Evolutionary conservation across 2,797 vertebrate species (phyloP), one percentile per base, ranked within the genome.

Genomic region (Coendou prehensilis): DNA sequence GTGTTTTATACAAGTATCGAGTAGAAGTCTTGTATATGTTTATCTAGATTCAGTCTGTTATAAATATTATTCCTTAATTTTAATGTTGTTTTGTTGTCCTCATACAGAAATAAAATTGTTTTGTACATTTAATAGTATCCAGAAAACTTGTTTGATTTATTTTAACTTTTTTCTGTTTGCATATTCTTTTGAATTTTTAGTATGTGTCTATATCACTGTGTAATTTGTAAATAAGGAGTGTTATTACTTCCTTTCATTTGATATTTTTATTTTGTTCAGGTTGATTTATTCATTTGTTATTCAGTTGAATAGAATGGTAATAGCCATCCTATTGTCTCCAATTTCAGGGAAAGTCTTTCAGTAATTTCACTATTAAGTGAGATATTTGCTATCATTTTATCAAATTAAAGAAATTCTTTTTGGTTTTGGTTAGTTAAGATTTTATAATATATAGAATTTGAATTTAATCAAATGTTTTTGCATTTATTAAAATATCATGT

Each of bases 401-500:
- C 9, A 88, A 59, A 28, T 73, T 67, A 73, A 45, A 69, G n/a
- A 73, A 73, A 45, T 73, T 73, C 9, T 69, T 69, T 45, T 45
- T 13, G 33, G 9, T 73, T 73, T 45, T 45, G 1, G 71, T 4
- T 45, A 73, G 41, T 73, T 73, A 10, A 23, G 20, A 26, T 87
- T 78, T 82, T 88, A 83, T 45, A 80, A 18, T 59, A 76, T 67
- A 78, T 26, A 3, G 33, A 95, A 45, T 63, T 78, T 56, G 26
- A 79, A 84, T 63, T 87, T 71, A 10, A 93, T 56, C 56, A 73
- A 90, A 63, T 47, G 33, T 75, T 81, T 87, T 94, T 75, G 22
- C 28, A 30, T 84, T 91, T 47, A 45, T 52, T 81, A 13, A 87
- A 33, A 87, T 80, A 67, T 56, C 30, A 20, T 78, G 37, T 14